Evolutionary conservation across 2,113 vertebrate species (phyloP).

Genomic region (Passer domesticus): DNA sequence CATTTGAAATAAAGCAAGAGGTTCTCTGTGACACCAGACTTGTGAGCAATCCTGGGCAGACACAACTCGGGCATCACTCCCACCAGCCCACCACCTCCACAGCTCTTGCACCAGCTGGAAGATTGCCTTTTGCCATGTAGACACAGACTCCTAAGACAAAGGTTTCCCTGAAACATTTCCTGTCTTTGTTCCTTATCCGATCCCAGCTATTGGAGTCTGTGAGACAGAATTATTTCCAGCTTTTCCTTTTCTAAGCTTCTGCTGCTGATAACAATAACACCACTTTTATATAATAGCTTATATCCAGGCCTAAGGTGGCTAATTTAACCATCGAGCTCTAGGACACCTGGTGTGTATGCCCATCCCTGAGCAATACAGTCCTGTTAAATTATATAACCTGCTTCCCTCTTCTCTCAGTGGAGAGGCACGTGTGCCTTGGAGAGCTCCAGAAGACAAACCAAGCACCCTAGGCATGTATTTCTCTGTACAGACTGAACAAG

Average conservation of each 20-base stretch:
- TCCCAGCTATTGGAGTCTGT: not conserved
- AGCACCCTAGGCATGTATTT: not conserved
- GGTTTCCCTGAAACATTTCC: not conserved
- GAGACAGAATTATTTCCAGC: not conserved
- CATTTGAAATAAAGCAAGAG: not conserved
- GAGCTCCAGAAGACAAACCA: not conserved
- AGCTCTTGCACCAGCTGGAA: not conserved
- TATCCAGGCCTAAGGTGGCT: not conserved
- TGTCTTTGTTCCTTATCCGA: not conserved
- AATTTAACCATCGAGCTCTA: not conserved
- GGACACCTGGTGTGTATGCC: accelerated
- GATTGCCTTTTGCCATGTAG: not conserved
- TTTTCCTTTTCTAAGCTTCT: not conserved
- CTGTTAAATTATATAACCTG: not conserved
- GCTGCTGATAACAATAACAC: accelerated
- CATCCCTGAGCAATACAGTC: not conserved
- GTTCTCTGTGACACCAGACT: not conserved
- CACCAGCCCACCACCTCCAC: accelerated
- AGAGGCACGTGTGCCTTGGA: not conserved
- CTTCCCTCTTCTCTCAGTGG: not conserved
- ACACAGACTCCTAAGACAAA: not conserved
- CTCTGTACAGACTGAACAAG: not conserved
- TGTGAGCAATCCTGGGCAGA: not conserved
- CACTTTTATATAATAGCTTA: not conserved
- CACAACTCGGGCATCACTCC: accelerated